phyloP scores from a whole-genome alignment of 2,113 vertebrate species.

The Salvator merianae region DNA sequence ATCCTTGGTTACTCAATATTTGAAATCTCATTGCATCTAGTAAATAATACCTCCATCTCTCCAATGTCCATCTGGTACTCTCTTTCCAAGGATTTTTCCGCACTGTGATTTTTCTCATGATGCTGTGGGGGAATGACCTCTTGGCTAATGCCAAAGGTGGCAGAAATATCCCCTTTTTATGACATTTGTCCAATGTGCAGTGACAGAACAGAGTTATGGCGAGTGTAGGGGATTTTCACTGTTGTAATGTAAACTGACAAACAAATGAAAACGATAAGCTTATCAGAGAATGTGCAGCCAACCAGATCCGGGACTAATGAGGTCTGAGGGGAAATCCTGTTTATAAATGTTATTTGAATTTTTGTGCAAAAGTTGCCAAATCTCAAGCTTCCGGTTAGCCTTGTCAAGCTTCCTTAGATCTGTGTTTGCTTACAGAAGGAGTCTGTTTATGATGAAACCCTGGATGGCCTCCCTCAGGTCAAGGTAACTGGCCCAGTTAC shows the following conservation, averaged over 20 bases:
- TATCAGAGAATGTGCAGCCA: neutral
- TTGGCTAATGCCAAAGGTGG: neutral
- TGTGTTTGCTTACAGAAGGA: no score
- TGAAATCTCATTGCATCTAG: no score
- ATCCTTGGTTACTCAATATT: no score
- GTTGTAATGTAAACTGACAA: neutral
- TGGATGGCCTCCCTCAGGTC: neutral
- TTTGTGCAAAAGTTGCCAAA: neutral
- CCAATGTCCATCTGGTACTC: no score
- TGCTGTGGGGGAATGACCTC: neutral
- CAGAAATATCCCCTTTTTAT: neutral
- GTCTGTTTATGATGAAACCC: neutral
- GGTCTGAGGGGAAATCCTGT: neutral
- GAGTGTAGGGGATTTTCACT: neutral
- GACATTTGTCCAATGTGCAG: no score
- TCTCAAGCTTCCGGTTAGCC: neutral
- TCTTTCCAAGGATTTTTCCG: no score
- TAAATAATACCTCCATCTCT: no score
- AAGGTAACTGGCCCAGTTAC: neutral
- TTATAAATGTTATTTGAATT: neutral
- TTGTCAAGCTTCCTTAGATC: neutral
- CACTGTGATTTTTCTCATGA: neutral
- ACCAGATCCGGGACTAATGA: neutral
- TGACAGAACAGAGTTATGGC: no score
- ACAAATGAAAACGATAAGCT: neutral